Conservation (phyloP, 2,888 invertebrate species). For the Sesamia inferens region DNA sequence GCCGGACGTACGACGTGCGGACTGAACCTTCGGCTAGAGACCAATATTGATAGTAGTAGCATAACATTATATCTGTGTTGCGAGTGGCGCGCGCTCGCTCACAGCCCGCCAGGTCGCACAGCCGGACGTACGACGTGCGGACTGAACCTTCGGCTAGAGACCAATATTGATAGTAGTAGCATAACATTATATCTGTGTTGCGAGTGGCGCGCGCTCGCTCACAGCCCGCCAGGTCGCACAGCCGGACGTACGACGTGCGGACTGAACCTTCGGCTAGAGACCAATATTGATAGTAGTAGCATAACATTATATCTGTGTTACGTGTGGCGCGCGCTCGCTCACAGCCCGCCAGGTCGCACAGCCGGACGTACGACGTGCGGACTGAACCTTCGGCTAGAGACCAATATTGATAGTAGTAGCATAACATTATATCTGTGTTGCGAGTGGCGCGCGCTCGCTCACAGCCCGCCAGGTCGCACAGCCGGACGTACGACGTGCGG, state of each 20-base stretch:
- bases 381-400: constrained; percentile 67
- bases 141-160: constrained; percentile 67
- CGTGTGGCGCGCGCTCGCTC: constrained; percentile 94
- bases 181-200: too few relatives aligned
- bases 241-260: constrained; percentile 90
- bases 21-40: constrained; percentile 67
- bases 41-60: not conserved
- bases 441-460: constrained; percentile 94
- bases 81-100: constrained; percentile 94
- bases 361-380: constrained; percentile 90
- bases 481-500: constrained; percentile 90
- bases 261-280: constrained; percentile 67
- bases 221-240: constrained; percentile 98
- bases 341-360: constrained; percentile 98
- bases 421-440: too few relatives aligned
- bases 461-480: constrained; percentile 98
- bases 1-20: constrained; percentile 90
- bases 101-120: constrained; percentile 98
- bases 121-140: constrained; percentile 90
- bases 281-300: not conserved
- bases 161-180: not conserved
- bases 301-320: too few relatives aligned
- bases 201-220: constrained; percentile 94
- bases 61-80: too few relatives aligned
- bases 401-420: not conserved